Base-by-base conservation (phyloP, 37 sponge, comb jelly and placozoan species). In the Beroe ovata region DNA sequence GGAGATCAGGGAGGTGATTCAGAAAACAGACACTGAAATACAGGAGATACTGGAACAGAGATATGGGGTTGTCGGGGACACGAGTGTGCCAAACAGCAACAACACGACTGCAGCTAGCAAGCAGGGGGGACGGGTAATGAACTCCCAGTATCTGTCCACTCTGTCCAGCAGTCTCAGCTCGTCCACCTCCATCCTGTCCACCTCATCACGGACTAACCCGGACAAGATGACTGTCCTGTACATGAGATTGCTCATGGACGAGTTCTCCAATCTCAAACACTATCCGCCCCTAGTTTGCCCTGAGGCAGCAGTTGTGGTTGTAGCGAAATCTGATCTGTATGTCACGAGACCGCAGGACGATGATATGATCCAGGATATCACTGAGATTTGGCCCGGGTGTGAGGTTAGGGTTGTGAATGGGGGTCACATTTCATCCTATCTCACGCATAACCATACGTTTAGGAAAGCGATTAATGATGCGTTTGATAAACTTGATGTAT, bases 341-440 rank as follows among this genome's bases (percentile, higher is more conserved):
- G 84, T 77, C 21, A 77, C 84, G 8, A 42, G 84, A 23, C 84
- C 84, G 1, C 28, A 8, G 3, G 84, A 77, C 28, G 84, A 77
- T 23, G 54, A 77, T 94, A 60, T 97, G 98, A 69, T 95, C 91
- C 4, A 95, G 94, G 58, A 97, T 92, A 89, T 97, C 95, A 64
- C 94, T 92, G 89, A 96, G 92, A 61, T 94, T 94, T 30, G 95
- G 93, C 28, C 89, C 92, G 95, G 93, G 21, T 93, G 93, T 88
- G 89, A 92, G 60, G 93, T 95, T n/a, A 41, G 89, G 0, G 91
- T 90, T 64, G 90, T 93, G 20, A 37, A 89, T n/a, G 95, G 95
- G 14, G 95, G 95, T 0, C 95, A 95, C 84, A 91, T 95, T 0
- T 89, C 89, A 32, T 63, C 92, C 47, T 77, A 77, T 29, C 29